Evolutionary conservation across 2,888 invertebrate species (phyloP).

Genomic region (Dynastes tityus): DNA sequence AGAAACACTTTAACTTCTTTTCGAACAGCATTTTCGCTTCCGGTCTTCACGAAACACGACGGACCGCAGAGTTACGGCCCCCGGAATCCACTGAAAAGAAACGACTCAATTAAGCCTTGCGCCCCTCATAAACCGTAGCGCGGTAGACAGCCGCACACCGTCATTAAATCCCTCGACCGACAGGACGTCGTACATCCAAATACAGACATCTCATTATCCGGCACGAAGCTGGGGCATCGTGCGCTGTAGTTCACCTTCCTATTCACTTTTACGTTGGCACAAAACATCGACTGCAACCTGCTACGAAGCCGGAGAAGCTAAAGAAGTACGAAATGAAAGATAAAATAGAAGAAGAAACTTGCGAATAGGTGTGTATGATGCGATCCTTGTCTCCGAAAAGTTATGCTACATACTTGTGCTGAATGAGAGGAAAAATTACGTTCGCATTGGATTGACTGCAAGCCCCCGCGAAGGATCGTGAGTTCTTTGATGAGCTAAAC

Average conservation of each 20-base stretch:
- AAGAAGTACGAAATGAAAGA: not conserved
- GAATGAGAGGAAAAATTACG: not conserved
- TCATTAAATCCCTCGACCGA: conserved; percentile 21
- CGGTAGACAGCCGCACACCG: not conserved
- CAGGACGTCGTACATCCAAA: conserved; percentile 27
- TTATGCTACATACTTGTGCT: too few species aligned
- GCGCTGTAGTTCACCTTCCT: not conserved
- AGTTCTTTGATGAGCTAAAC: conserved; percentile 13
- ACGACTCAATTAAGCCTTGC: conserved; percentile 24
- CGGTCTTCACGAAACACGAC: conserved; percentile 4
- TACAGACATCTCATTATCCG: conserved; percentile 32
- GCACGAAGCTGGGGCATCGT: not conserved
- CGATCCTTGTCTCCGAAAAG: not conserved
- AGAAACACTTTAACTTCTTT: too few species aligned
- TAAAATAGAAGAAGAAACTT: not conserved
- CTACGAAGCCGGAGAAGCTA: too few species aligned
- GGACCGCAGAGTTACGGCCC: not conserved
- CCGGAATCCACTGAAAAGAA: conserved; percentile 1
- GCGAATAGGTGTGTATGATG: conserved; percentile 14
- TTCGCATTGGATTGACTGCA: conserved; percentile 30
- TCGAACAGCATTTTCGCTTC: not conserved
- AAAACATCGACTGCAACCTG: too few species aligned
- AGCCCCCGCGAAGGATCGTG: conserved; percentile 40
- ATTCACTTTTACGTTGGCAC: too few species aligned
- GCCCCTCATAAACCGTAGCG: conserved; percentile 1